Percentiles rank a stretch among this genome's conserved stretches.
These are phyloP conservation scores for Trididemnum clinides DNA, from an alignment of 23 tunicate species.

Conservation along the genomic window DNA sequence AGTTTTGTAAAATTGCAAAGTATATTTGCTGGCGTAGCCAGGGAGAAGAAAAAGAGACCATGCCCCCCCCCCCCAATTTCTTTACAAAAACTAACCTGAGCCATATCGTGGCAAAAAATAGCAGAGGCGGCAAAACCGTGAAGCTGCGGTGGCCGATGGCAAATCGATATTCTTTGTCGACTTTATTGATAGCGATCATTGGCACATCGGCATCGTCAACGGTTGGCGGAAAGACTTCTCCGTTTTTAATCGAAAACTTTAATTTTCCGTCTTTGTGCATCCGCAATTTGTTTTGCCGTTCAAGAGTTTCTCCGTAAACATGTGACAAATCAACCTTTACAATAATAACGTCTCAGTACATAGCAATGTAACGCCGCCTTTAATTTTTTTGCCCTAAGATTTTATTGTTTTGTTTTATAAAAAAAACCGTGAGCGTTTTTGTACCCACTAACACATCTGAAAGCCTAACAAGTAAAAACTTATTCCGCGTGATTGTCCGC, in stretches of 20 bases:
- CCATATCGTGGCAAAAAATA: slow-evolving; percentile 48
- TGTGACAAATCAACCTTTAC: slow-evolving; percentile 62
- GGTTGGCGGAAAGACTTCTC: slow-evolving; percentile 68
- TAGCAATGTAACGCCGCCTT: not conserved
- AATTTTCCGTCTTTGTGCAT: slow-evolving; percentile 52
- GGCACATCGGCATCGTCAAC: slow-evolving; percentile 21
- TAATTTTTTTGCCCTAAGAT: not conserved
- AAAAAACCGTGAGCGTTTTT: not conserved
- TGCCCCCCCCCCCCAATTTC: no score
- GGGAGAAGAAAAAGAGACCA: no score
- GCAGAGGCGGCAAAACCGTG: slow-evolving; percentile 16
- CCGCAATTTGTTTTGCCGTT: slow-evolving; percentile 54
- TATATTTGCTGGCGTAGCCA: no score
- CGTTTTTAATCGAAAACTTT: slow-evolving; percentile 45
- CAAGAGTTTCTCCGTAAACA: slow-evolving; percentile 44
- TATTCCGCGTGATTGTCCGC: no score
- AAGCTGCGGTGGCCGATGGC: slow-evolving; percentile 46
- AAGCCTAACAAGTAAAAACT: no score
- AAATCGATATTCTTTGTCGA: slow-evolving; percentile 30
- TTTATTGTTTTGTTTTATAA: not conserved
- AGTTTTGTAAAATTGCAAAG: no score
- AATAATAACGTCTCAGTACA: no score
- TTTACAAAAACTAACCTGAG: slow-evolving; percentile 47
- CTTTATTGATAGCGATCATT: slow-evolving; percentile 27
- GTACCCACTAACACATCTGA: no score